These are phyloP conservation scores for Caenorhabditis sp. DNA, from an alignment of 2,888 invertebrate genomes.

Conservation along the genomic window DNA sequence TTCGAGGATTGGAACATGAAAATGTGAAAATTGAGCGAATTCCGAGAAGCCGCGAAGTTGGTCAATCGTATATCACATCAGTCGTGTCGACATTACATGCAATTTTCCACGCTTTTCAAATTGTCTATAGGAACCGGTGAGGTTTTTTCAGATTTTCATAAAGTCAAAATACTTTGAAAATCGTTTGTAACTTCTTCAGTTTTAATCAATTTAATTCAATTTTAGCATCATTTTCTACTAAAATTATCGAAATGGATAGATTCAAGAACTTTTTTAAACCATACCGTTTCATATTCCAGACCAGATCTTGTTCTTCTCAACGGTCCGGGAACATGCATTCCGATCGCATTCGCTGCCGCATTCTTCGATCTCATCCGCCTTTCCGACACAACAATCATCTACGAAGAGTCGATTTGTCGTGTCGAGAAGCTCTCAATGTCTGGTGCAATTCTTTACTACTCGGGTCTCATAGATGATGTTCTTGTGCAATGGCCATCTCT, in stretches of 20 bases:
- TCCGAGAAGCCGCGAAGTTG: constrained; percentile 80
- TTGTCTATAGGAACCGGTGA: constrained; percentile 76
- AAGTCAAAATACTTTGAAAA: neutral
- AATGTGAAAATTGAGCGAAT: constrained; percentile 74
- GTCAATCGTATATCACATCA: constrained; percentile 84
- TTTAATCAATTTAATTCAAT: neutral
- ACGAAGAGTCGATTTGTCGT: constrained; percentile 92
- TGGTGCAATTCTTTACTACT: constrained; percentile 80
- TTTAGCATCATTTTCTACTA: no score
- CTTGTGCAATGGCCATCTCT: constrained; percentile 92
- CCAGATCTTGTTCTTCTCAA: constrained; percentile 88
- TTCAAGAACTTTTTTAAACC: no score
- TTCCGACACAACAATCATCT: constrained; percentile 77
- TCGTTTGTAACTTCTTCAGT: neutral
- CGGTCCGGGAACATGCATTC: constrained; percentile 96
- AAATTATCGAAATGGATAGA: no score
- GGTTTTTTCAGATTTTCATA: constrained; percentile 75
- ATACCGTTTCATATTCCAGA: constrained; percentile 54
- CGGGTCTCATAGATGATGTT: constrained; percentile 82
- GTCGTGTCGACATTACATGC: constrained; percentile 82
- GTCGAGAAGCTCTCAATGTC: constrained; percentile 87
- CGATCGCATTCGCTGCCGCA: constrained; percentile 83
- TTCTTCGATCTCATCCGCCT: constrained; percentile 75
- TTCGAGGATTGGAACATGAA: constrained; percentile 2
- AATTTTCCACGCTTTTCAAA: constrained; percentile 77